phyloP scores from a whole-genome alignment of 2,113 vertebrate genomes.

The Nesogale talazaci region DNA sequence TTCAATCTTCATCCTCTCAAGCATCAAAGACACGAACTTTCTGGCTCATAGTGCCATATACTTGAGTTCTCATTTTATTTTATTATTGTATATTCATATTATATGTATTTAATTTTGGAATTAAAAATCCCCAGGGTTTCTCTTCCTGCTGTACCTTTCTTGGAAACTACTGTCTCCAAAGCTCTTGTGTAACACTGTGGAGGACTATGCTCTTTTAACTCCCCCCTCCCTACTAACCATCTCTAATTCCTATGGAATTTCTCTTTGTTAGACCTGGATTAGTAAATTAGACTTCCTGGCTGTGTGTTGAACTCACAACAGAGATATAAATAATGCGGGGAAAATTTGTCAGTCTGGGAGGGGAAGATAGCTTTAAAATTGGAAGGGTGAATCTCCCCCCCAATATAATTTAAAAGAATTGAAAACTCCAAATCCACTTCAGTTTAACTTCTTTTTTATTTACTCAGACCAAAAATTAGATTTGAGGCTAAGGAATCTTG shows the following conservation, averaged over 20 bases:
- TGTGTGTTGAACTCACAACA: background rate
- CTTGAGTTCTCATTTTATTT: no score
- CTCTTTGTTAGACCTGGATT: background rate
- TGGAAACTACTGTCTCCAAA: background rate
- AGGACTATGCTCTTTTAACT: conserved; percentile 23
- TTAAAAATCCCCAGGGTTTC: background rate
- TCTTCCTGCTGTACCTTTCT: background rate
- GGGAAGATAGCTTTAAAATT: background rate
- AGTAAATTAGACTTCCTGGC: conserved; percentile 9
- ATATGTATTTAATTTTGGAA: no score
- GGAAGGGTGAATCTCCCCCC: background rate
- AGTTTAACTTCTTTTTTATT: no score
- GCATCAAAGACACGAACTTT: no score
- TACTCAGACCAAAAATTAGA: no score
- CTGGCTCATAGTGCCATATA: no score
- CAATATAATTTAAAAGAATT: no score
- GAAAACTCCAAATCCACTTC: no score
- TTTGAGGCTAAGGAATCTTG: no score
- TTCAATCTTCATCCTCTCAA: no score
- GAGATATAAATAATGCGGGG: background rate
- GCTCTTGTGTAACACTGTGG: background rate
- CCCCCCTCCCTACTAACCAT: background rate
- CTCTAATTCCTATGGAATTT: background rate
- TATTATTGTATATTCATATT: no score
- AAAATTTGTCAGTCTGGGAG: background rate